Conservation (phyloP, 2,888 invertebrate genomes). For the Priocnemis perturbator region DNA sequence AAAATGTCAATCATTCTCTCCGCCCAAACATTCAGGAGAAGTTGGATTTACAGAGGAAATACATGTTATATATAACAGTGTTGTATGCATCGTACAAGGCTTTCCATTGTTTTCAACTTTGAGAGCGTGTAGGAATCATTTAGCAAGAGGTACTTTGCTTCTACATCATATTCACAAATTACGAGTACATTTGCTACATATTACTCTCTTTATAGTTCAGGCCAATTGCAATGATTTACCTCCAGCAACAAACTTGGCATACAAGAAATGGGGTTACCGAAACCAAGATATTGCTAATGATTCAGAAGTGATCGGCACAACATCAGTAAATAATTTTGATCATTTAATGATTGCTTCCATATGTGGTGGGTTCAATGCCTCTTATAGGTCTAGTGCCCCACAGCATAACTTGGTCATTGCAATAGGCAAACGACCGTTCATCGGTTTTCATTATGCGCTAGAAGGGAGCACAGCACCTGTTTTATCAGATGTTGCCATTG, state of each 20-base stretch:
- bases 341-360: conserved; percentile 89
- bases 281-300: conserved; percentile 86
- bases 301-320: conserved; percentile 85
- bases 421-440: conserved; percentile 88
- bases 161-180: neutral
- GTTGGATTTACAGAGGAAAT: conserved; percentile 81
- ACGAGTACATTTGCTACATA: neutral
- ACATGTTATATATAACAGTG: conserved; percentile 84
- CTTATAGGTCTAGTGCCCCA: conserved; percentile 84
- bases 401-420: conserved; percentile 86
- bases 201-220: conserved; percentile 77
- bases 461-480: conserved; percentile 91
- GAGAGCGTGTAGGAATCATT: conserved; percentile 85
- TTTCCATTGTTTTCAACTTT: conserved; percentile 88
- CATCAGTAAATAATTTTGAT: conserved; percentile 87
- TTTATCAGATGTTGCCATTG: conserved; percentile 93
- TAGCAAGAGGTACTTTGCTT: conserved; percentile 82
- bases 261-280: conserved; percentile 92
- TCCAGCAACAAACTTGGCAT: conserved; percentile 81
- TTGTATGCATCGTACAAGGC: conserved; percentile 85
- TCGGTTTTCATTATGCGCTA: conserved; percentile 92
- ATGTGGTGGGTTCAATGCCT: conserved; percentile 84
- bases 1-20: conserved; percentile 85
- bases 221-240: conserved; percentile 81
- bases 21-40: conserved; percentile 73